Evolutionary conservation across 1,140 invertebrate species (phyloP).

Genomic region (Riptortus pedestris): DNA sequence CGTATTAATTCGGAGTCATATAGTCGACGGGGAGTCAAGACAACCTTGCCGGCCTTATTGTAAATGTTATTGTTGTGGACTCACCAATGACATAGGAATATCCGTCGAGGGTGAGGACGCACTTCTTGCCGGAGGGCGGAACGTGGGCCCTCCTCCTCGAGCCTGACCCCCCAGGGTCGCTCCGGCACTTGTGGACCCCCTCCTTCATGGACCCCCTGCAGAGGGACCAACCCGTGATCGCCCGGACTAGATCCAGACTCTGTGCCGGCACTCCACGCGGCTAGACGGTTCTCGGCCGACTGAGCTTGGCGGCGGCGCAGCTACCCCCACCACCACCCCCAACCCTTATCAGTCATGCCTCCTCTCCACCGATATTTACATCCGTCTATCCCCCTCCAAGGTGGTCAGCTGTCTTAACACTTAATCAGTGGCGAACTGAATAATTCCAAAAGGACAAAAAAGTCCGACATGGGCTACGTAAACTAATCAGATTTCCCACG

Average conservation of each 20-base stretch:
- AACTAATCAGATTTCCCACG: too few relatives aligned
- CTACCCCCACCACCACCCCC: slow-evolving; percentile 12
- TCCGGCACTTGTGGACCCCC: neutral
- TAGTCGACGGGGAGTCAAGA: too few relatives aligned
- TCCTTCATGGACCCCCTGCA: slow-evolving; percentile 2
- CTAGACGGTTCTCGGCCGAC: neutral
- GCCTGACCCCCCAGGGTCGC: neutral
- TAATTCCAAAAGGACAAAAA: too few relatives aligned
- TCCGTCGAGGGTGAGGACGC: slow-evolving; percentile 64
- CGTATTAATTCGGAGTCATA: too few relatives aligned
- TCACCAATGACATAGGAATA: slow-evolving; percentile 74
- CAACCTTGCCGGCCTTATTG: too few relatives aligned
- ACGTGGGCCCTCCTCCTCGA: slow-evolving; percentile 22
- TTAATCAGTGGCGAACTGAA: too few relatives aligned
- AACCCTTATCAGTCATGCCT: too few relatives aligned
- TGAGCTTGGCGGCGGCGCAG: neutral
- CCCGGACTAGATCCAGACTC: neutral
- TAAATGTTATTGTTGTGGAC: too few relatives aligned
- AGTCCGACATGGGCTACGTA: too few relatives aligned
- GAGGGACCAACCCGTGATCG: neutral
- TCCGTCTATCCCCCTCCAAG: too few relatives aligned
- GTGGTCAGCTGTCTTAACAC: too few relatives aligned
- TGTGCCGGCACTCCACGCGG: neutral
- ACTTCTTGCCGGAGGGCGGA: slow-evolving; percentile 49
- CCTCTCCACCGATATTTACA: too few relatives aligned